Evolutionary conservation across 53 echinoderm and acorn worm genomes (phyloP).

Genomic region (Apostichopus leukothele): DNA sequence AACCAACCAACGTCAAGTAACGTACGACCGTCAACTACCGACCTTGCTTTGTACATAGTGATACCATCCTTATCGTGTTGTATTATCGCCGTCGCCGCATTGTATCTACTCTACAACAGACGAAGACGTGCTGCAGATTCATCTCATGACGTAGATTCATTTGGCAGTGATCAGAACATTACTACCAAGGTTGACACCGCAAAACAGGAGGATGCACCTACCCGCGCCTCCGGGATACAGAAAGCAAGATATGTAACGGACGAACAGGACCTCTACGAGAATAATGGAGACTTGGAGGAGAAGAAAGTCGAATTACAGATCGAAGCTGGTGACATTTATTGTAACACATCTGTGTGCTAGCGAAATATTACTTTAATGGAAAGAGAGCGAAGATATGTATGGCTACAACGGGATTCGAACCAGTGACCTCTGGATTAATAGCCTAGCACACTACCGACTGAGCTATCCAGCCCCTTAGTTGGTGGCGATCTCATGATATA

Average conservation of each 20-base stretch:
- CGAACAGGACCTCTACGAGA: neutral
- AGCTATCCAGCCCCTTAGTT: too few species aligned
- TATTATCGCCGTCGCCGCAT: neutral
- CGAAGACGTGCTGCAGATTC: neutral
- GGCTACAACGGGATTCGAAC: too few species aligned
- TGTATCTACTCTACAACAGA: neutral
- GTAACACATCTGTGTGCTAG: too few species aligned
- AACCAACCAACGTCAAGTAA: too few species aligned
- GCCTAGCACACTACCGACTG: too few species aligned
- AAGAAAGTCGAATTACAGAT: neutral
- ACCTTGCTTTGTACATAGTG: neutral
- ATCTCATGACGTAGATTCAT: neutral
- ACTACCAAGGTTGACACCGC: neutral
- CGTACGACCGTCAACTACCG: neutral
- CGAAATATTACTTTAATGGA: too few species aligned
- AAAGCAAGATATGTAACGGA: neutral
- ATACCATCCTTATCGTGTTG: constrained; percentile 30
- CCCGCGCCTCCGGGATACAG: neutral
- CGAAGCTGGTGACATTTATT: neutral
- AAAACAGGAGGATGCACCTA: neutral
- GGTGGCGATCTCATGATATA: too few species aligned
- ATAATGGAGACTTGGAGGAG: neutral
- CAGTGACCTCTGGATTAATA: too few species aligned
- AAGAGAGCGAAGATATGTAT: too few species aligned
- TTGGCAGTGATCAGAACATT: neutral